A percentile compares a stretch with the other conserved stretches of the same genome.
Evolutionary conservation across 2,888 invertebrate species (phyloP).

Genomic region (Drosophila acutilabella): DNA sequence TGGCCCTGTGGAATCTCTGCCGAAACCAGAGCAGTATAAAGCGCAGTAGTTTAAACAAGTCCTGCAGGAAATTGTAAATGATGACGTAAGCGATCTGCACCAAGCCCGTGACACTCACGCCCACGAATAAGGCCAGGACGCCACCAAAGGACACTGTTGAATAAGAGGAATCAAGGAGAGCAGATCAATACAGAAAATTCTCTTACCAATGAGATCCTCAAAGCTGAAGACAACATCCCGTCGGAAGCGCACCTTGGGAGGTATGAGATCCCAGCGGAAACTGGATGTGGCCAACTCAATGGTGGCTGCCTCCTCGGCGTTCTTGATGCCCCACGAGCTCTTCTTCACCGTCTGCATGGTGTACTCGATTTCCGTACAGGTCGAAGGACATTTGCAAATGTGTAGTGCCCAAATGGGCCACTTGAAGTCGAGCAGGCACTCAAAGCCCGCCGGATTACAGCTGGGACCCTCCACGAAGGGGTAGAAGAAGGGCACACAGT

Average conservation of each 20-base stretch:
- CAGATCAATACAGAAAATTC: too few relatives aligned
- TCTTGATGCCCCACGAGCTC: conserved; percentile 80
- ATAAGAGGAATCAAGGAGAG: too few relatives aligned
- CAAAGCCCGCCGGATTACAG: conserved; percentile 82
- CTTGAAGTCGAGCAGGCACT: conserved; percentile 82
- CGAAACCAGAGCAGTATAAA: conserved; percentile 23
- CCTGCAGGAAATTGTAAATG: conserved; percentile 49
- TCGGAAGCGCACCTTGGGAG: conserved; percentile 86
- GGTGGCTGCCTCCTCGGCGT: conserved; percentile 57
- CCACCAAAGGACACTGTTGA: conserved; percentile 85
- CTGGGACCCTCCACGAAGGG: conserved; percentile 81
- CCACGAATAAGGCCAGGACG: conserved; percentile 85
- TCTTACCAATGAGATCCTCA: conserved; percentile 86
- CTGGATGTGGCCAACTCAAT: conserved; percentile 84
- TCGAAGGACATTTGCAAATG: conserved; percentile 83
- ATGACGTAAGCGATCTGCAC: conserved; percentile 73
- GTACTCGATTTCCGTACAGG: conserved; percentile 82
- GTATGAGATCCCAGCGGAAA: conserved; percentile 86
- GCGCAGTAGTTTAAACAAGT: conserved; percentile 38
- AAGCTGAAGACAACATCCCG: conserved; percentile 87
- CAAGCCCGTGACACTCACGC: conserved; percentile 63
- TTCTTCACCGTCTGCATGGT: conserved; percentile 81
- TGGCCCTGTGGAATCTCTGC: background rate
- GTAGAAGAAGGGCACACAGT: conserved; percentile 87
- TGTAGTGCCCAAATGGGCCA: conserved; percentile 84